Evolutionary conservation across 2,797 vertebrate species (phyloP), one percentile per base, ranked within the genome.

Genomic region (Thalassophryne amazonica): DNA sequence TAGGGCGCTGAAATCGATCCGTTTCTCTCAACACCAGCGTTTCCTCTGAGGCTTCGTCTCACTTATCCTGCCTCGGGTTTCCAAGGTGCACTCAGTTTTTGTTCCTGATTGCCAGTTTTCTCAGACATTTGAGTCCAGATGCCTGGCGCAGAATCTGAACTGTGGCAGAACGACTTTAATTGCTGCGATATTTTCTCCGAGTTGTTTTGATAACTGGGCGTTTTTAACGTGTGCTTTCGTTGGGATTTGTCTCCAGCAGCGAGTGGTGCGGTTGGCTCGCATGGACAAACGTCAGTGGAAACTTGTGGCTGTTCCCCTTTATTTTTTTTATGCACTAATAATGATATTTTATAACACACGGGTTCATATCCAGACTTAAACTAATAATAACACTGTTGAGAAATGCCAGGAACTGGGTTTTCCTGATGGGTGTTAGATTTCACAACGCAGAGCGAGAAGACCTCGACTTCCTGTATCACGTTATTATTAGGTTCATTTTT

Each of bases 211-310:
- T 69, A 79, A 54, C 45, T 45, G 30, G 66, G 71, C 20, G 77
- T 83, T 77, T 75, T 46, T 45, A 59, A 50, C 27, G 63, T 19
- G 17, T 22, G 36, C 14, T 18, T 51, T 60, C 1, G 24, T 43
- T 65, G 1, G 28, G 22, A 45, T 55, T 37, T 16, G 51, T 74
- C 43, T 81, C 73, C 63, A 76, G 59, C 21, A 21, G 58, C 70
- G 47, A 50, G 60, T 57, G 64, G 73, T 76, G 80, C 39, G 83
- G 83, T 83, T 65, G 69, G 54, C 73, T 80, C 73, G 69, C 55
- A 62, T 83, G 82, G 79, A 76, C 62, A 68, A 66, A 46, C 68
- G 61, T 69, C 69, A 30, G 53, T 88, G 83, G 81, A 88, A 87
- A 84, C 57, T 68, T 74, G 78, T 16, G 78, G 77, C 41, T 47